Evolutionary conservation across 2,113 vertebrate species (phyloP), one percentile per base, ranked within the genome.

Genomic region (Paramisgurnus dabryanus): DNA sequence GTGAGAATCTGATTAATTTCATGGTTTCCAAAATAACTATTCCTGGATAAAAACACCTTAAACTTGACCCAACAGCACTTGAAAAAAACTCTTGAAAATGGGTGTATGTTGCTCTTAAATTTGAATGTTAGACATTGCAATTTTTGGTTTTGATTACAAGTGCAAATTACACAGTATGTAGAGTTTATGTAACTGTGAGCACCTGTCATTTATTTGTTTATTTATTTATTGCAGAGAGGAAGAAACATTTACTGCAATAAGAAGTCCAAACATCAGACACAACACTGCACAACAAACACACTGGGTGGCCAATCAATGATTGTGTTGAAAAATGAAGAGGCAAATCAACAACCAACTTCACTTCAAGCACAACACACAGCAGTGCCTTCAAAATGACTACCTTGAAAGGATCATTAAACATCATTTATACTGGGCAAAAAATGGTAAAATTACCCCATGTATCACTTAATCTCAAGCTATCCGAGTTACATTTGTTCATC

Each of bases 1-100:
- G 77, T 78, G 72, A 85, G 78, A 58, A 34, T 66, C 64, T 15
- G 70, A 80, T 83, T 81, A 85, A 87, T 84, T 55, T 57, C 43
- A 39, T 60, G 6, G 53, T 17, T 50, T 55, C 11, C 5, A 17
- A 4, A 55, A 17, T 6, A 17, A 17, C 13, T 55, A 13, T 15
- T 50, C 3, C 49, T 50, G 49, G 18, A 18, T 22, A 22, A 22
- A 22, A 22, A 22, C 22, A 22, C 22, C 22, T 22, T 22, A 1
- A 22, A 22, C 22, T 22, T 22, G 22, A 22, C 22, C 22, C 22
- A 22, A 22, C 22, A 22, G 22, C 22, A 22, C 22, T 22, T 22
- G 22, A 22, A 22, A 22, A 22, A 22, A 22, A 22, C 22, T 22
- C 22, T 22, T 22, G 22, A 22, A 22, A 22, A 22, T 22, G 4